Evolutionary conservation across 2,888 invertebrate species (phyloP), one percentile per base, ranked within the genome.

Genomic region (Trichacis sp.): DNA sequence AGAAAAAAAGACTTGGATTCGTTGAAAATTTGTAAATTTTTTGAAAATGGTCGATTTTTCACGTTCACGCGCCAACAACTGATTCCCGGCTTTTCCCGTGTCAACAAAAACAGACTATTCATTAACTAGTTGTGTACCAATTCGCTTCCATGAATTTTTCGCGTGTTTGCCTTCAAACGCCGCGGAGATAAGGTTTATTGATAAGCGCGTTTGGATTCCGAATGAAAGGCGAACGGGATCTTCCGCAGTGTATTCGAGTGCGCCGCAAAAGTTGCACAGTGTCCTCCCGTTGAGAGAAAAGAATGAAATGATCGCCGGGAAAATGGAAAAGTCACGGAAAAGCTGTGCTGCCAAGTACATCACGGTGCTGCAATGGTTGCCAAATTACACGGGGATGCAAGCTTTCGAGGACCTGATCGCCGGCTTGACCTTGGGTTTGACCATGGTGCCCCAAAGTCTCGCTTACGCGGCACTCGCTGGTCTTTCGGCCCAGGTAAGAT

Each of bases 361-460:
- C 70, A 89, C 88, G 46, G 85, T 89, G 66, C 75, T 90, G 71
- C 82, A 85, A 73, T 93, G 93, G 94, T 86, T 92, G 65, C 88
- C 89, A 17, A 85, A 84, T 53, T 95, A 95, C 85, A 88, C 88
- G 55, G 88, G 89, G 71, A 86, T 88, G 66, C 88, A 89, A 68
- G 90, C 92, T 0, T 83, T 92, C 55, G 91, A 93, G 2, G 97
- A 97, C 86, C 77, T 93, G 52, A 92, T 97, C 71, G 96, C 96
- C 11, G 97, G 97, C 33, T 80, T 96, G 47, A 95, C 97, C 1
- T 88, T 97, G 8, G 96, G 96, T 0, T 86, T 97, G 52, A 97
- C 96, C 2, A 91, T 97, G 80, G 95, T 97, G 75, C 97, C 97
- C 3, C 96, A 96, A 85, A 94, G 95, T 74, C 92, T 97, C 74